These are phyloP conservation scores for Phyto melanocephala DNA, from an alignment of 2,888 invertebrate genomes.

Conservation along the genomic window DNA sequence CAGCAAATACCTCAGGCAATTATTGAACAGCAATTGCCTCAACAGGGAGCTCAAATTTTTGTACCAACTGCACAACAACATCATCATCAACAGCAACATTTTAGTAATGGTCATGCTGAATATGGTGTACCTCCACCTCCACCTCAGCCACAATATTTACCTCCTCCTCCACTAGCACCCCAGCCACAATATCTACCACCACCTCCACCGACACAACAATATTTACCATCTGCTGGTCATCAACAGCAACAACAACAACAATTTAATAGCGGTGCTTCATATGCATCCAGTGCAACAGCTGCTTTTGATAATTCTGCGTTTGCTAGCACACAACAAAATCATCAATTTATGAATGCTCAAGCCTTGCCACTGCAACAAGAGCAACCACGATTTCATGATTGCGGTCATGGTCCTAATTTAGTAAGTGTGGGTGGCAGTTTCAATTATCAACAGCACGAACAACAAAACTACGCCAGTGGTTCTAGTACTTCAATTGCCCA, in stretches of 20 bases:
- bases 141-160: slow-evolving; percentile 33
- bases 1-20: slow-evolving; percentile 63
- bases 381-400: slow-evolving; percentile 74
- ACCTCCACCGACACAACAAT: slow-evolving; percentile 66
- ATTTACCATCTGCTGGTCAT: slow-evolving; percentile 48
- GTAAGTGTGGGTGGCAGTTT: slow-evolving; percentile 72
- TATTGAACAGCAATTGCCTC: slow-evolving; percentile 74
- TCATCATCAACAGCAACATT: slow-evolving; percentile 52
- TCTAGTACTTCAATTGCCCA: slow-evolving; percentile 70
- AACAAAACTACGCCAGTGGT: slow-evolving; percentile 61
- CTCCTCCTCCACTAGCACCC: not conserved
- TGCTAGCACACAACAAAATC: slow-evolving; percentile 69
- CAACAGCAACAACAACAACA: slow-evolving; percentile 65
- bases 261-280: slow-evolving; percentile 47
- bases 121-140: slow-evolving; percentile 66
- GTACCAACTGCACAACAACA: slow-evolving; percentile 25
- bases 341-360: slow-evolving; percentile 71
- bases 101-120: slow-evolving; percentile 46
- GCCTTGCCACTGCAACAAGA: slow-evolving; percentile 72
- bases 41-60: slow-evolving; percentile 65
- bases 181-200: slow-evolving; percentile 64
- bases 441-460: slow-evolving; percentile 66
- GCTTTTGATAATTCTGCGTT: slow-evolving; percentile 68
- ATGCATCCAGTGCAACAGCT: slow-evolving; percentile 52
- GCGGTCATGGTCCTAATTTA: slow-evolving; percentile 77